Conservation (phyloP, 2,888 invertebrate species). For the Odontothrips loti region DNA sequence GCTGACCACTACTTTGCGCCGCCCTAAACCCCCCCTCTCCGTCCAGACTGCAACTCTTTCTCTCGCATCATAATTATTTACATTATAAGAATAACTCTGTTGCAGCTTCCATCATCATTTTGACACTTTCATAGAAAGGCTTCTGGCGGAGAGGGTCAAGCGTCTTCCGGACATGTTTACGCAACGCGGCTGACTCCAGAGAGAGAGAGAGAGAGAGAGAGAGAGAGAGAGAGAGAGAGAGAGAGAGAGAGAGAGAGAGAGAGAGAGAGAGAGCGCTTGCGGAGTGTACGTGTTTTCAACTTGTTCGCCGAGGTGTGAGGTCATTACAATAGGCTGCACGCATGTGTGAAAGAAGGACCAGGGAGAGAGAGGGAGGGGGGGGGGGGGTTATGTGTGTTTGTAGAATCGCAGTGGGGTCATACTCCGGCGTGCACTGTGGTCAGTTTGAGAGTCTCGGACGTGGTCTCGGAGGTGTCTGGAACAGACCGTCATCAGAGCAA, state of each 20-base stretch:
- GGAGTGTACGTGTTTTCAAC: slow-evolving; percentile 13
- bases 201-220: not conserved
- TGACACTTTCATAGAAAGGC: not conserved
- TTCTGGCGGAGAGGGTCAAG: not conserved
- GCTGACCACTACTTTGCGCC: no score
- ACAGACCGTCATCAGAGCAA: not conserved
- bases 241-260: not conserved
- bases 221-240: not conserved
- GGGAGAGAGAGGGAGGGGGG: not conserved
- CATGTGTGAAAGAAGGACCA: not conserved
- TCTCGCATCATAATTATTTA: slow-evolving; percentile 6
- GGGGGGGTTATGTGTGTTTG: not conserved
- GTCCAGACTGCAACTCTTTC: not conserved
- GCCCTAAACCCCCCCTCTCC: not conserved
- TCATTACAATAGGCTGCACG: slow-evolving; percentile 7
- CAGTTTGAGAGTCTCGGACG: not conserved
- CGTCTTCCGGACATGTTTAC: slow-evolving; percentile 19
- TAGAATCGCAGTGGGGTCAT: no score
- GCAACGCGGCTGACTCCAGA: not conserved
- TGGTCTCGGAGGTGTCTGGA: not conserved
- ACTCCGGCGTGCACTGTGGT: not conserved
- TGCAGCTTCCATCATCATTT: slow-evolving; percentile 15
- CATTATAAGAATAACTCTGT: slow-evolving; percentile 13
- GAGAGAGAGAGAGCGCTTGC: not conserved
- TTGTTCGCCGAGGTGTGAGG: slow-evolving; percentile 16